Conservation (phyloP, 2,888 invertebrate species). For the Ceramica pisi region DNA sequence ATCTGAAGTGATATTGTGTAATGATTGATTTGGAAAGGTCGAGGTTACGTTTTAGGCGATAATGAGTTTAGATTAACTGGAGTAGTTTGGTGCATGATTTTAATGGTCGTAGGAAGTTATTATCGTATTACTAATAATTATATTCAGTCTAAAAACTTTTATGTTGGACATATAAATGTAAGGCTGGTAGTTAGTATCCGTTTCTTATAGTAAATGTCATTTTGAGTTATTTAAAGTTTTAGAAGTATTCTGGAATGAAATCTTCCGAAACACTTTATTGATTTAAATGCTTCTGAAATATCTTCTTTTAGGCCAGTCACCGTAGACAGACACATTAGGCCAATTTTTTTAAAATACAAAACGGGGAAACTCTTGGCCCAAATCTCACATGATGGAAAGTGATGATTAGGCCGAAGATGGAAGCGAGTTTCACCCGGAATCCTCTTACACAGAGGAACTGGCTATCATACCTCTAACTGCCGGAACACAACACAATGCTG, state of each 20-base stretch:
- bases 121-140: conserved; percentile 10
- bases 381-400: too few relatives aligned
- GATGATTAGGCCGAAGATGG: too few relatives aligned
- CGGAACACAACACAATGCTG: too few relatives aligned
- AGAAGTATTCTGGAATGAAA: neutral
- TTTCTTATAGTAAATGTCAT: neutral
- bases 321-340: too few relatives aligned
- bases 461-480: too few relatives aligned
- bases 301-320: too few relatives aligned
- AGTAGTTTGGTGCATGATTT: conserved; percentile 17
- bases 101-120: conserved; percentile 27
- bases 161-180: neutral
- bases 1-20: conserved; percentile 63
- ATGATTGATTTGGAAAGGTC: conserved; percentile 75
- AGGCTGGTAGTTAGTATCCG: neutral
- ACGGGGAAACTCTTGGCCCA: too few relatives aligned
- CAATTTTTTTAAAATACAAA: too few relatives aligned
- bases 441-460: too few relatives aligned
- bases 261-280: too few relatives aligned
- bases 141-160: neutral
- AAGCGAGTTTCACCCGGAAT: too few relatives aligned
- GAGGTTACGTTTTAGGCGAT: conserved; percentile 65
- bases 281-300: neutral
- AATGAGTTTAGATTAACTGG: conserved; percentile 57
- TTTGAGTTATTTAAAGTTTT: neutral